These are phyloP conservation scores for Rapana venosa DNA, from an alignment of 2,888 invertebrate species.

Conservation along the genomic window DNA sequence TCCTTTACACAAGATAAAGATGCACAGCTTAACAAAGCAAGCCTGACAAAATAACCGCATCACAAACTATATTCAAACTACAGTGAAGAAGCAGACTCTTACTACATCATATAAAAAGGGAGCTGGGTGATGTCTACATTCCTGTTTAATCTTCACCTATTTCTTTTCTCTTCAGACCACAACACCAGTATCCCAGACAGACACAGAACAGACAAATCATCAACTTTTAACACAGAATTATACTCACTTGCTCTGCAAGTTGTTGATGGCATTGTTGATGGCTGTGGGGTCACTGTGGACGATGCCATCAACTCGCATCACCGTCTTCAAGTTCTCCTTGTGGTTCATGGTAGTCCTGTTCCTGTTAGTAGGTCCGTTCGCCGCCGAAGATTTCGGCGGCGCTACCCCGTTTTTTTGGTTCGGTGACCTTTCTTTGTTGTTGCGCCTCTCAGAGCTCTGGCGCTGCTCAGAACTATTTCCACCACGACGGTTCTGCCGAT, in stretches of 20 bases:
- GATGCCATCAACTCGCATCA: conserved; percentile 81
- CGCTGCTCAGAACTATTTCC: conserved; percentile 54
- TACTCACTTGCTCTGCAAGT: conserved; percentile 66
- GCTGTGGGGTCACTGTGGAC: conserved; percentile 81
- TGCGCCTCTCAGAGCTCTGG: conserved; percentile 58
- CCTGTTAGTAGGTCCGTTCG: conserved; percentile 59
- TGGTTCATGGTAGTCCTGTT: conserved; percentile 59
- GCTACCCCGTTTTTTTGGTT: conserved; percentile 72
- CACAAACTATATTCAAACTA: too few relatives aligned
- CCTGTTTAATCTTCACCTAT: too few relatives aligned
- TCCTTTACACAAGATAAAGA: too few relatives aligned
- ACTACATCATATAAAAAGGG: too few relatives aligned
- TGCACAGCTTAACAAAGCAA: too few relatives aligned
- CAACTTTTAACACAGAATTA: neutral
- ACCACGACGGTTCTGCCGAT: conserved; percentile 66
- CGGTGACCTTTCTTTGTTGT: conserved; percentile 72
- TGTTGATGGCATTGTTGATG: conserved; percentile 80
- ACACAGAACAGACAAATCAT: too few relatives aligned
- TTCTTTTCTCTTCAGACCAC: too few relatives aligned
- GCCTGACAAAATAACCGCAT: too few relatives aligned
- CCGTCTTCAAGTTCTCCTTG: conserved; percentile 74
- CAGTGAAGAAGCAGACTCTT: too few relatives aligned
- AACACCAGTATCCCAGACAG: too few relatives aligned
- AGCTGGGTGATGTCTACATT: too few relatives aligned
- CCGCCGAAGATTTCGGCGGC: conserved; percentile 66